Evolutionary conservation across 2,888 invertebrate species (phyloP).

Genomic region (Congeria kusceri): DNA sequence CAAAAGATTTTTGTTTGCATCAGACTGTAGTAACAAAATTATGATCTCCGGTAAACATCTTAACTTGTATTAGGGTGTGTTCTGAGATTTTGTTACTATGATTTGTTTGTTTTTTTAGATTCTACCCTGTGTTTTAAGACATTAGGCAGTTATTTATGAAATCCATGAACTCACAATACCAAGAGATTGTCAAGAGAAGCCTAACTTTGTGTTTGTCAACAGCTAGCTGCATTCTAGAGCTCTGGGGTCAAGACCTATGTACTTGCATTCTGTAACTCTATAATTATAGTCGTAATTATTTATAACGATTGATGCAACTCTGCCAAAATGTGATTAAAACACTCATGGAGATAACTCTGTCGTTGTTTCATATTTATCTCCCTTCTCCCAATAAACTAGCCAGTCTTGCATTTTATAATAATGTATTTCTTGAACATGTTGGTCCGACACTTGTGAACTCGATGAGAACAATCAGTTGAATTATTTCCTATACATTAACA

Average conservation of each 20-base stretch:
- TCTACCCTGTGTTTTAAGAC: constrained; percentile 48
- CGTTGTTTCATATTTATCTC: neutral
- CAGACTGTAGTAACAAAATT: too few species aligned
- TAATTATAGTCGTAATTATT: neutral
- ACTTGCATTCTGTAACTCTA: neutral
- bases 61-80: neutral
- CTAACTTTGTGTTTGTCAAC: too few species aligned
- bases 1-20: too few species aligned
- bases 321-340: constrained; percentile 58
- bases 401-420: neutral
- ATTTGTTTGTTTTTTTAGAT: constrained; percentile 26
- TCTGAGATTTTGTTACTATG: constrained; percentile 17
- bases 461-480: too few species aligned
- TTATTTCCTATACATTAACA: too few species aligned
- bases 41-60: too few species aligned
- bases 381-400: too few species aligned
- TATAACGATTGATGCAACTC: constrained; percentile 17
- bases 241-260: too few species aligned
- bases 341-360: constrained; percentile 25
- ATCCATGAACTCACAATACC: neutral
- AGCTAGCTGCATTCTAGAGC: too few species aligned
- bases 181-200: too few species aligned
- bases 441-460: too few species aligned
- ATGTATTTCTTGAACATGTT: neutral
- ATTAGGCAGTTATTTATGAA: constrained; percentile 24